Evolutionary conservation across 2,113 vertebrate species (phyloP), one percentile per base, ranked within the genome.

Genomic region (Columba janthina): DNA sequence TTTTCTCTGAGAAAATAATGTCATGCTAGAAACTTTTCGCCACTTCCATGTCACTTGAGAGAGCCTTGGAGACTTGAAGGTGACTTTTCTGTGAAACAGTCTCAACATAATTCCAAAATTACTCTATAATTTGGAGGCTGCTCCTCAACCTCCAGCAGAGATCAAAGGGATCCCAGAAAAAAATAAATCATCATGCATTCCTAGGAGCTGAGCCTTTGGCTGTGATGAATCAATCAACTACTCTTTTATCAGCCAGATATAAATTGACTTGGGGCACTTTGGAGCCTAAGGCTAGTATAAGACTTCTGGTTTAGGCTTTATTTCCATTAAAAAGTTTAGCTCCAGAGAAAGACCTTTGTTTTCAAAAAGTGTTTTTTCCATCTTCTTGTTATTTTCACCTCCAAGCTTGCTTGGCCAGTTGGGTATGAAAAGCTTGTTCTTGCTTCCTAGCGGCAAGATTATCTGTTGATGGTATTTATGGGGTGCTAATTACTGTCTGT

Each of bases 171-270:
- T 93, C 80, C 66, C 61, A 69, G 69, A 65, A 89, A 92, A 91
- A 91, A 87, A 65, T n/a, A 71, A 90, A 81, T 60, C 83, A 85
- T 67, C 51, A 11, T 28, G n/a, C 86, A 94, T 96, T 94, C 86
- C 92, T 95, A 73, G n/a, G 60, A 95, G 70, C 85, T 75, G 77
- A 89, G 84, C 93, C 92, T 95, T 93, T 90, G 78, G 88, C 84
- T 92, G 46, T 72, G 51, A 87, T 93, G 83, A 92, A 90, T 93
- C 90, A 72, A 87, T 84, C 90, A 92, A 87, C 77, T 46, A 75
- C 36, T n/a, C 86, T 87, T 94, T 95, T 91, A 93, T 94, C 90
- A 92, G 53, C 40, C 66, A 86, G 46, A 82, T 89, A 94, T 87
- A 90, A 93, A 92, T 28, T 92, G 74, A 90, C 88, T 72, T 53